Evolutionary conservation across 1,140 invertebrate species (phyloP).

Genomic region (Drosophila equinoxialis): DNA sequence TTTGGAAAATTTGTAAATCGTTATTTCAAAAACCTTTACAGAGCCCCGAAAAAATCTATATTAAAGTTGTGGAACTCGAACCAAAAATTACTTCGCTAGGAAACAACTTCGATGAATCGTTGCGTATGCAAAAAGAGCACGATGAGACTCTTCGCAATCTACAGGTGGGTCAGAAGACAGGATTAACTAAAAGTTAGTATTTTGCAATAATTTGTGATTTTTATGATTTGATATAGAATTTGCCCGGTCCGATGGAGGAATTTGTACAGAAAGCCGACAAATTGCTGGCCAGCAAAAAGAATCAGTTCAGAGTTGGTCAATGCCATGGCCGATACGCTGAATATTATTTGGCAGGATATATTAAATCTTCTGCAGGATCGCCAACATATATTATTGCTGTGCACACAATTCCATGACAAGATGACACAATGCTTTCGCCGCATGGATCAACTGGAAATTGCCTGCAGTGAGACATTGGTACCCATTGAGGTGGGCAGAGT

Average conservation of each 20-base stretch:
- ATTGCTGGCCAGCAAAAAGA: slow-evolving; percentile 91
- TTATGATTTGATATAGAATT: slow-evolving; percentile 85
- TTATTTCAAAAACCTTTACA: slow-evolving; percentile 83
- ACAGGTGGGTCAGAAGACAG: slow-evolving; percentile 85
- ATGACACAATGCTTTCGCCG: slow-evolving; percentile 88
- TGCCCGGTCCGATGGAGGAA: slow-evolving; percentile 95
- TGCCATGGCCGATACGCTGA: slow-evolving; percentile 95
- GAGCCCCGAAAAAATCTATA: slow-evolving; percentile 92
- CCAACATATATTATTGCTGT: slow-evolving; percentile 90
- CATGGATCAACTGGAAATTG: slow-evolving; percentile 88
- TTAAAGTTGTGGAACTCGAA: slow-evolving; percentile 93
- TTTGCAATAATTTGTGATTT: not conserved
- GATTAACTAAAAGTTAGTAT: not conserved
- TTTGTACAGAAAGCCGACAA: slow-evolving; percentile 93
- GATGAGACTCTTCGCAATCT: slow-evolving; percentile 92
- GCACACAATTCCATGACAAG: slow-evolving; percentile 89
- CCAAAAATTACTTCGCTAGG: slow-evolving; percentile 93
- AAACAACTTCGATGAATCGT: slow-evolving; percentile 89
- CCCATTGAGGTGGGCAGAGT: slow-evolving; percentile 88
- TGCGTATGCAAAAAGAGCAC: slow-evolving; percentile 90
- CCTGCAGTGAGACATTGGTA: slow-evolving; percentile 86
- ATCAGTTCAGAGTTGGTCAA: slow-evolving; percentile 92
- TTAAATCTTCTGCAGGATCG: slow-evolving; percentile 91
- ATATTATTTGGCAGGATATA: slow-evolving; percentile 94
- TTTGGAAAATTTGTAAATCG: not conserved